phyloP scores from a whole-genome alignment of 2,888 invertebrate species.

The Neoscelio sp. region DNA sequence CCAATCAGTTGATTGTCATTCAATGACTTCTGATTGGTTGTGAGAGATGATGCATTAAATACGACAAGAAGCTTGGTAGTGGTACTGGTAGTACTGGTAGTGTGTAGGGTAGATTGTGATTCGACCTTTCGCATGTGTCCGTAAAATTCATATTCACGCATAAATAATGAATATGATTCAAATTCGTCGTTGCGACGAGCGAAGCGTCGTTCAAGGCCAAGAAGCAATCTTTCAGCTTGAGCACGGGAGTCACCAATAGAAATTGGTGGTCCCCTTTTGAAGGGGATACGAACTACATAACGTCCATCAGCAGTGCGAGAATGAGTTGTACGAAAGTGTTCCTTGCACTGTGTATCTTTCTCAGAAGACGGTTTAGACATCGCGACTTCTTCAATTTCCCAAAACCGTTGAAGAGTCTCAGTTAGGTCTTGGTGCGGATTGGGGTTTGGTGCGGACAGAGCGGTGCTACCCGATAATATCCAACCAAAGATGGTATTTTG shows the following conservation, averaged over 20 bases:
- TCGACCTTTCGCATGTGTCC: no score
- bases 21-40: no score
- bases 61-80: no score
- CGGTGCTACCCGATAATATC: background rate
- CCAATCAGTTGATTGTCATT: no score
- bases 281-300: background rate
- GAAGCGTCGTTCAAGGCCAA: background rate
- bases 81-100: no score
- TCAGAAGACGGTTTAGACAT: no score
- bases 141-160: background rate
- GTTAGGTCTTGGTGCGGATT: background rate
- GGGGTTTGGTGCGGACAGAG: background rate
- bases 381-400: conserved; percentile 9
- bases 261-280: background rate
- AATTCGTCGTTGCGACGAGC: background rate
- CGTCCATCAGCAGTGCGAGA: background rate
- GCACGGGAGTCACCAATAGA: background rate
- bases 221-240: background rate
- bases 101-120: no score
- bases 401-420: background rate
- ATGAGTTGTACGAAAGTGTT: no score
- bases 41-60: no score
- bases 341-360: no score
- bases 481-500: background rate
- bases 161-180: background rate